Evolutionary conservation across 1,140 invertebrate genomes (phyloP).

Genomic region (Zophobas morio): DNA sequence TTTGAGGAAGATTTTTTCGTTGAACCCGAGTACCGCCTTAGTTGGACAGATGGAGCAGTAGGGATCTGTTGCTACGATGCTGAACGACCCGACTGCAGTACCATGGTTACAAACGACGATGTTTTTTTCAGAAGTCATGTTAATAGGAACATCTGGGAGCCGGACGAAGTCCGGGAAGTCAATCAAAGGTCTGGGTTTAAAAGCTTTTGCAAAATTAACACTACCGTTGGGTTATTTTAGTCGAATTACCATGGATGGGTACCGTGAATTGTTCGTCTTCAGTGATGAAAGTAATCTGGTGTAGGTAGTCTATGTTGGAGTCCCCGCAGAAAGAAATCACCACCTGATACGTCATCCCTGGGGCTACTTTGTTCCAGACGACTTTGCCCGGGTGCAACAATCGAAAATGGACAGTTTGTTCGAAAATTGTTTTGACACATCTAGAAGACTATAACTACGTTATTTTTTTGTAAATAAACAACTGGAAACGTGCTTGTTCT

Average conservation of each 20-base stretch:
- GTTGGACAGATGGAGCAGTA: slow-evolving; percentile 65
- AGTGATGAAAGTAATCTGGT: slow-evolving; percentile 63
- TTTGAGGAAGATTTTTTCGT: slow-evolving; percentile 58
- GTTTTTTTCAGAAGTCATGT: slow-evolving; percentile 64
- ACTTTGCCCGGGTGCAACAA: slow-evolving; percentile 61
- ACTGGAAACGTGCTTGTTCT: slow-evolving; percentile 60
- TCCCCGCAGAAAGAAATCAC: slow-evolving; percentile 65
- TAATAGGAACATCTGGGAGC: slow-evolving; percentile 66
- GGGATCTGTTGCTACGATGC: slow-evolving; percentile 58
- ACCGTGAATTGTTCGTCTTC: slow-evolving; percentile 61
- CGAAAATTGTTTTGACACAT: slow-evolving; percentile 58
- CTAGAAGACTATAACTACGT: slow-evolving; percentile 61
- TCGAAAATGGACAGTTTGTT: slow-evolving; percentile 62
- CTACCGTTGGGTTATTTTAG: slow-evolving; percentile 16
- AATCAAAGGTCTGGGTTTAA: slow-evolving; percentile 67
- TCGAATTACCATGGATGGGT: slow-evolving; percentile 63
- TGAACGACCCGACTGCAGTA: slow-evolving; percentile 63
- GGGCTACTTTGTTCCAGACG: slow-evolving; percentile 63
- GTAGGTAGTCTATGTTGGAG: slow-evolving; percentile 64
- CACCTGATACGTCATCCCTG: slow-evolving; percentile 66
- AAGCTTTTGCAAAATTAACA: slow-evolving; percentile 59
- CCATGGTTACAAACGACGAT: slow-evolving; percentile 68
- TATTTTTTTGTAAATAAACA: slow-evolving; percentile 13
- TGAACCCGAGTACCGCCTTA: slow-evolving; percentile 64
- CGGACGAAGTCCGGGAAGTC: slow-evolving; percentile 70